Conservation (phyloP, 2,888 invertebrate species). For the Nephrotoma guestfalica region DNA sequence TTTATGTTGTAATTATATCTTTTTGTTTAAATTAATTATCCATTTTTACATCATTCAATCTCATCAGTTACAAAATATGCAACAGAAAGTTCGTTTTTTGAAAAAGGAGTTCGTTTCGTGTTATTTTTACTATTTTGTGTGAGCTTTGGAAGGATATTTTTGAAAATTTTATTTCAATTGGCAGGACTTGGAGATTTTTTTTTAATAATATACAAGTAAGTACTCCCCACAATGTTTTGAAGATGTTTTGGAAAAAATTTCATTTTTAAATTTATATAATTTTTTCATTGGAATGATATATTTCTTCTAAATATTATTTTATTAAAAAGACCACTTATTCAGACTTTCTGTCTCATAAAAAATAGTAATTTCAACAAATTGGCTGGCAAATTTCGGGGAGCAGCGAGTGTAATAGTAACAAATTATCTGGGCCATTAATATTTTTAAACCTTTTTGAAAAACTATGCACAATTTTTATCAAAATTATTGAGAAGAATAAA, state of each 20-base stretch:
- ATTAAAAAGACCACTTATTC: neutral
- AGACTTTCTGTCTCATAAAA: constrained; percentile 5
- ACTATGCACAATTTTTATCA: neutral
- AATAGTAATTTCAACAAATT: neutral
- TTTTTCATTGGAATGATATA: constrained; percentile 1
- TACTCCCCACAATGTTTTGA: neutral
- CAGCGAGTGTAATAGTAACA: neutral
- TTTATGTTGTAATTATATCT: neutral
- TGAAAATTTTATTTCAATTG: neutral
- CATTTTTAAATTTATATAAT: neutral
- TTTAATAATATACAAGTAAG: neutral
- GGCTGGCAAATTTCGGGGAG: neutral
- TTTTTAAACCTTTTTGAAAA: neutral
- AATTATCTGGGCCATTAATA: neutral
- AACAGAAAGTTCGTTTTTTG: neutral
- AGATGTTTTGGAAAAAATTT: neutral
- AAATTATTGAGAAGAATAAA: neutral
- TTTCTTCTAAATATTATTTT: neutral
- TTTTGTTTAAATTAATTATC: neutral
- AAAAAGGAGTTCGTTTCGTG: neutral
- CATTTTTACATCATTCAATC: neutral
- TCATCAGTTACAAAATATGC: neutral
- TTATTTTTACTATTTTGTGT: neutral
- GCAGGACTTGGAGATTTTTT: neutral
- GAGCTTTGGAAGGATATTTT: neutral